Evolutionary conservation across 2,113 vertebrate species (phyloP).

Genomic region (Lampris incognitus): DNA sequence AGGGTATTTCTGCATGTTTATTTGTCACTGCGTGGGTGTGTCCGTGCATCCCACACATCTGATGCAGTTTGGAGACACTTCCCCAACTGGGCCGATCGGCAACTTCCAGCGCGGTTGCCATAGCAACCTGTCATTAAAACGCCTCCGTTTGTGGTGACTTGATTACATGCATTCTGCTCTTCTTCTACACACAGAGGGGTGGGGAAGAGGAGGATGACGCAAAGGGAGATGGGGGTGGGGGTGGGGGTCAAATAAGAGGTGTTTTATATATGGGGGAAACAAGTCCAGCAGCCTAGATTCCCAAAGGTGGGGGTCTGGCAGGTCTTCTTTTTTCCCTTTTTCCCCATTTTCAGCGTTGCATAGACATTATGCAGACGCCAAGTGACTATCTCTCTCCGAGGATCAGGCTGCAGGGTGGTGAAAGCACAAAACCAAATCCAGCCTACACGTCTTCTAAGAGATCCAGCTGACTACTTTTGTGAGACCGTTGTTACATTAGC

Average conservation of each 20-base stretch:
- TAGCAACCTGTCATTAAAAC: conserved; percentile 67
- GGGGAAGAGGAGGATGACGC: not conserved
- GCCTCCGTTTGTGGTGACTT: conserved; percentile 58
- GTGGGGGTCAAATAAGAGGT: not conserved
- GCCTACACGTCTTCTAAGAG: conserved; percentile 45
- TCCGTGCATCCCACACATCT: conserved; percentile 36
- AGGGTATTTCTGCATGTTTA: not conserved
- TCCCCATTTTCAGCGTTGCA: not conserved
- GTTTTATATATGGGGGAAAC: no score
- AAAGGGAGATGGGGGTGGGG: not conserved
- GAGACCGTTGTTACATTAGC: conserved; percentile 58
- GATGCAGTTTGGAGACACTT: conserved; percentile 47
- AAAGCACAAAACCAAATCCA: conserved; percentile 48
- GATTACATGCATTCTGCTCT: conserved; percentile 57
- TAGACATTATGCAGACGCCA: conserved; percentile 17
- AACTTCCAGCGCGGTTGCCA: conserved; percentile 55
- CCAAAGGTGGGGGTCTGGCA: conserved; percentile 2
- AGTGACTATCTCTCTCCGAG: conserved; percentile 13
- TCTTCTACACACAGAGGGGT: conserved; percentile 4
- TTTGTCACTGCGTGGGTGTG: not conserved
- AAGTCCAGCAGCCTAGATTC: not conserved
- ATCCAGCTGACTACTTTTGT: conserved; percentile 69
- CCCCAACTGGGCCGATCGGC: conserved; percentile 27
- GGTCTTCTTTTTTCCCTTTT: not conserved
- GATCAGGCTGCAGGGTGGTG: conserved; percentile 27